Evolutionary conservation across 1,140 invertebrate species (phyloP), one percentile per base, ranked within the genome.

Genomic region (Pantala flavescens): DNA sequence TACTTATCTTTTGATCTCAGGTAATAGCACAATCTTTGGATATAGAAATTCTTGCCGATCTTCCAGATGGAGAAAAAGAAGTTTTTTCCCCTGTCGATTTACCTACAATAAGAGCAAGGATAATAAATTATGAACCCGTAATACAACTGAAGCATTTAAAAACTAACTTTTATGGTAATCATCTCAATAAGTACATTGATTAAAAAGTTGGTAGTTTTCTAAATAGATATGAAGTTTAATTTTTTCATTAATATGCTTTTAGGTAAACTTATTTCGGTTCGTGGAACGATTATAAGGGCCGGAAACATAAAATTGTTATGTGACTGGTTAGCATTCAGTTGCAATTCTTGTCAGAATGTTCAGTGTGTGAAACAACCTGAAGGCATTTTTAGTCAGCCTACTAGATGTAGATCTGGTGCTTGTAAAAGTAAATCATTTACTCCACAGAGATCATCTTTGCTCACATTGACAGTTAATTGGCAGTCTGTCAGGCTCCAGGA

Each of bases 271-370:
- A 86, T 97, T 0, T 89, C 90, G 23, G 86, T 96, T 1, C 89
- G 90, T 80, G 96, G 96, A 0, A 95, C 92, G 75, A 92, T 98
- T 0, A 92, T 94, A 73, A 86, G 93, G 80, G 91, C 94, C 11
- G 89, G 92, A 21, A 89, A 89, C 81, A 85, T 91, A 7, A 91
- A 90, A 76, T 87, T 93, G 21, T 83, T 90, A 28, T 90, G 91
- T 78, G 88, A 88, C 19, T 89, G 89, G 80, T 86, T 97, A 82
- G 89, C 90, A n/a, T 97, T 96, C 84, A 83, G 81, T 36, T 92
- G 91, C 78, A 83, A 84, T n/a, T 85, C 83, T 55, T 98, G 96
- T 84, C 82, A 85, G 11, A 83, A 82, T 23, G 82, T 86, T 28
- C 87, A 90, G 80, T 83, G 86, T 77, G 80, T 91, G 7, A 81